Evolutionary conservation across 2,113 vertebrate genomes (phyloP).

Genomic region (Gorsachius goisagi): DNA sequence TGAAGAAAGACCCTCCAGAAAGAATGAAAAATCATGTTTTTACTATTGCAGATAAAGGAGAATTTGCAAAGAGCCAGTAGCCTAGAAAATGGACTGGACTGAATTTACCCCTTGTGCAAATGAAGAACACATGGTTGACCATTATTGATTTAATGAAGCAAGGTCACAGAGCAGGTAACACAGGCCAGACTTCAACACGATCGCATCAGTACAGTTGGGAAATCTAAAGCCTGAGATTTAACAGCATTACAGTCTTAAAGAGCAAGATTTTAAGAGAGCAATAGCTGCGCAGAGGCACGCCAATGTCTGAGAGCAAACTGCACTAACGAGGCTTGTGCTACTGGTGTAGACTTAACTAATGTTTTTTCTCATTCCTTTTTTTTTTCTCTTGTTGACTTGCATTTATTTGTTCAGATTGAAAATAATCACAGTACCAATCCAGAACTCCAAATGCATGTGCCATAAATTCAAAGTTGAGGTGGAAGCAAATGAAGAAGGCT

Average conservation of each 20-base stretch:
- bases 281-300: not conserved
- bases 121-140: not conserved
- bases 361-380: not conserved
- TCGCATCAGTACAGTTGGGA: not conserved
- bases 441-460: not conserved
- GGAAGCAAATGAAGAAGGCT: not conserved
- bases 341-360: accelerated
- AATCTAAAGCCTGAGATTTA: not conserved
- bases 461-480: not conserved
- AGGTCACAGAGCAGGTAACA: not conserved
- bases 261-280: not conserved
- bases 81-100: not conserved
- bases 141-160: not conserved
- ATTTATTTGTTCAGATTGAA: not conserved
- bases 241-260: not conserved
- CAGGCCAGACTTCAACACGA: not conserved
- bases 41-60: not conserved
- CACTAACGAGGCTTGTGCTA: not conserved
- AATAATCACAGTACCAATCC: not conserved
- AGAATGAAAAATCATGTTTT: not conserved
- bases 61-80: not conserved
- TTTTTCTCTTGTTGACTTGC: not conserved
- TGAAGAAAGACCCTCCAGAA: not conserved
- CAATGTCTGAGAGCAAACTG: not conserved
- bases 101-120: not conserved